Evolutionary conservation across 2,888 invertebrate genomes (phyloP).

Genomic region (Lymantria monacha): DNA sequence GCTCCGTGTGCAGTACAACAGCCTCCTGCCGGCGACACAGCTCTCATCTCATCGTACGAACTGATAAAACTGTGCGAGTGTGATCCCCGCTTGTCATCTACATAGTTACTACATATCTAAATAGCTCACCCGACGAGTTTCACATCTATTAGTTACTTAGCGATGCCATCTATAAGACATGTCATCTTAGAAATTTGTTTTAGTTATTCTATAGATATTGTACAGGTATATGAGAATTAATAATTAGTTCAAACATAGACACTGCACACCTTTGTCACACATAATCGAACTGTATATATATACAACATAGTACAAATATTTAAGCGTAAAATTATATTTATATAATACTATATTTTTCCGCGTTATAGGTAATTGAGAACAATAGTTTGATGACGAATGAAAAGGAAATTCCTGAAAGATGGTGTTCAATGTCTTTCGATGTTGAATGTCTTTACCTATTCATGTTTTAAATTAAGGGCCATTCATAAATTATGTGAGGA

Average conservation of each 20-base stretch:
- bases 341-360: neutral
- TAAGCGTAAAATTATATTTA: neutral
- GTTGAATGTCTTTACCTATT: no score
- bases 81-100: conserved; percentile 15
- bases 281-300: neutral
- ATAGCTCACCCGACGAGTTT: no score
- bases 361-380: neutral
- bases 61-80: conserved; percentile 44
- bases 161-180: no score
- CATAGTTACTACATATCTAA: neutral
- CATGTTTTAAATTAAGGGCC: no score
- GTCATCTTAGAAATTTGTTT: no score
- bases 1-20: conserved; percentile 58
- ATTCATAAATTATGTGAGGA: no score
- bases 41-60: conserved; percentile 61
- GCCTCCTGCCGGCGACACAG: conserved; percentile 68
- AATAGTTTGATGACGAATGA: no score
- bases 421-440: no score
- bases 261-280: neutral
- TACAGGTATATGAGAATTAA: no score
- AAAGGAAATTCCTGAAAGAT: no score
- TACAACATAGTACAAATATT: neutral
- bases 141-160: no score
- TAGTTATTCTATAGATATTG: no score
- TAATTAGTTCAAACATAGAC: neutral